These are phyloP conservation scores for Erinaceus europaeus DNA, from an alignment of 2,113 vertebrate genomes.

Conservation along the genomic window DNA sequence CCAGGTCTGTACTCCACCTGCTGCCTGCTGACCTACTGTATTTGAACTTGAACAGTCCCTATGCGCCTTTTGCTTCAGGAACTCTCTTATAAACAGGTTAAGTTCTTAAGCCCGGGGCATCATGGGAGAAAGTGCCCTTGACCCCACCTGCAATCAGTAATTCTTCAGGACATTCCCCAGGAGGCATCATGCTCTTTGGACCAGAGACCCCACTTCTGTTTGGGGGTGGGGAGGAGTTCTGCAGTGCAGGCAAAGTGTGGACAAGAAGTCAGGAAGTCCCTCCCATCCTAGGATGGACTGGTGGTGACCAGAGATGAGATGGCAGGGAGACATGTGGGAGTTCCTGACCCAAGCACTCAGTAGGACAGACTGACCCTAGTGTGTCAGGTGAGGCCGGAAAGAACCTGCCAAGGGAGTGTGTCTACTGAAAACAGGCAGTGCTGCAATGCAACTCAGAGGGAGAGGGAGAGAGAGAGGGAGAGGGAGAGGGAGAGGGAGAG, in stretches of 20 bases:
- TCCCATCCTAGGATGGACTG: not conserved
- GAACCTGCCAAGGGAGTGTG: not conserved
- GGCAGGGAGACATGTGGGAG: not conserved
- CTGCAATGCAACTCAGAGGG: too few species aligned
- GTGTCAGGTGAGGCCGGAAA: not conserved
- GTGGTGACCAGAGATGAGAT: not conserved
- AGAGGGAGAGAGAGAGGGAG: too few species aligned
- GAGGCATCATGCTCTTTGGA: rapidly evolving
- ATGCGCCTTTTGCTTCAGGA: not conserved
- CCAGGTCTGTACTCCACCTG: too few species aligned
- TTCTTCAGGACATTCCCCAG: not conserved
- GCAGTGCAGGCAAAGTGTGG: not conserved
- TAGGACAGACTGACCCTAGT: not conserved
- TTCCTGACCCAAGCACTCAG: not conserved
- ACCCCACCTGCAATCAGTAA: not conserved
- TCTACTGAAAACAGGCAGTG: too few species aligned
- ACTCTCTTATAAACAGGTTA: not conserved
- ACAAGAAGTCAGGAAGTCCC: not conserved
- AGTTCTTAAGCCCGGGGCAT: not conserved
- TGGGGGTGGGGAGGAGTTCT: not conserved
- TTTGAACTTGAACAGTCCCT: not conserved
- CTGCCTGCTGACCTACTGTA: too few species aligned
- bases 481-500: too few species aligned
- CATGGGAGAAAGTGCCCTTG: not conserved
- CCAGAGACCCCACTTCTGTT: not conserved